phyloP scores from a whole-genome alignment of 2,113 vertebrate species.

The Thunnus thynnus region DNA sequence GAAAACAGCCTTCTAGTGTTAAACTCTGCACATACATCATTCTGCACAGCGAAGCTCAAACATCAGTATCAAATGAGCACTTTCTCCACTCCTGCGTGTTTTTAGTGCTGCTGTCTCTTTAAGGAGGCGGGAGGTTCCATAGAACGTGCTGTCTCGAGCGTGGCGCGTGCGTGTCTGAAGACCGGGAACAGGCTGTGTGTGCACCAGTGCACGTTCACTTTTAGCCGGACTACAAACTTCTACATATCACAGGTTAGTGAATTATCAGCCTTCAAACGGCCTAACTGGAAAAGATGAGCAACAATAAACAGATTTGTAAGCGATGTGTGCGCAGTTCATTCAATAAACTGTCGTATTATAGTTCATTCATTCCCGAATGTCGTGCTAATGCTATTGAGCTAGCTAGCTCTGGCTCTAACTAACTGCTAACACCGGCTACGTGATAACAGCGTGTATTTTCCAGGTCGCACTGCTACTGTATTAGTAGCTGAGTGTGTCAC shows the following conservation, averaged over 20 bases:
- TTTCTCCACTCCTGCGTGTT: neutral
- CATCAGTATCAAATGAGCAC: neutral
- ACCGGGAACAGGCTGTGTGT: conserved; percentile 49
- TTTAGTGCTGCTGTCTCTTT: conserved; percentile 61
- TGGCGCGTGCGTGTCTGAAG: neutral
- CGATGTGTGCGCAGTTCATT: fast-evolving
- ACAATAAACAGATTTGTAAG: too few relatives aligned
- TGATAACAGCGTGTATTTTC: neutral
- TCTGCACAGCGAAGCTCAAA: too few relatives aligned
- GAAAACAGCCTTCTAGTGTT: too few relatives aligned
- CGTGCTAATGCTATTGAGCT: conserved; percentile 53
- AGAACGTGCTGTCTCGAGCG: conserved; percentile 19
- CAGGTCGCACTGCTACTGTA: fast-evolving
- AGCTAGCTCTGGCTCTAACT: conserved; percentile 24
- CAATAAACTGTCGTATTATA: neutral
- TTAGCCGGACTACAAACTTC: conserved; percentile 15
- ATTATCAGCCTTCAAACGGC: neutral
- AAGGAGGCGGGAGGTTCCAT: conserved; percentile 23
- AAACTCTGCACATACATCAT: too few relatives aligned
- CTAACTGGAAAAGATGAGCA: fast-evolving
- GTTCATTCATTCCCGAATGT: conserved; percentile 28
- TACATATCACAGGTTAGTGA: conserved; percentile 58
- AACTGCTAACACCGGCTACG: neutral
- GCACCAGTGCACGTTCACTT: conserved; percentile 14
- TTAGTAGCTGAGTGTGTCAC: neutral